A percentile compares a stretch with the other conserved stretches of the same genome.
Conservation (phyloP, 2,797 vertebrate genomes). For the Gymnothorax reevesii region DNA sequence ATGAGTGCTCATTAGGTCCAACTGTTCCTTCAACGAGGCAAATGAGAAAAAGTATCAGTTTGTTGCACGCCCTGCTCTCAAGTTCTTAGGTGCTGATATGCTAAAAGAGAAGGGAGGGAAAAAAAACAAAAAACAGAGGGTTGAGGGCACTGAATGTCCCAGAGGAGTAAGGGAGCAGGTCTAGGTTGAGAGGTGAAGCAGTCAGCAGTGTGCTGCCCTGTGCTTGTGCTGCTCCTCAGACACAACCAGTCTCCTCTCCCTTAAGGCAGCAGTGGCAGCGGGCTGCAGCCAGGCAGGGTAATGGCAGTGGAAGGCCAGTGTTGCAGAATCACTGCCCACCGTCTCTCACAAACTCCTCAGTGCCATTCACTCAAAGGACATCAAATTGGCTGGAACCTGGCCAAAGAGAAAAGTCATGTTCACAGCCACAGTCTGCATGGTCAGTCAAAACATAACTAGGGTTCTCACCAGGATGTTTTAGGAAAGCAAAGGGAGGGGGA, state of each 20-base stretch:
- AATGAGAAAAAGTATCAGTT: not conserved
- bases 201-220: constrained; percentile 30
- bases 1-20: not conserved
- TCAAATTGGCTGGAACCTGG: constrained; percentile 96
- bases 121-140: constrained; percentile 39
- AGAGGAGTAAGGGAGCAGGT: constrained; percentile 48
- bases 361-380: constrained; percentile 90
- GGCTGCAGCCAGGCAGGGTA: constrained; percentile 66
- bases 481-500: no score
- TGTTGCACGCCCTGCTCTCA: not conserved
- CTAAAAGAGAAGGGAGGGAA: constrained; percentile 8
- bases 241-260: constrained; percentile 51
- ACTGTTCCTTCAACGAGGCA: constrained; percentile 9
- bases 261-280: constrained; percentile 79
- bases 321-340: constrained; percentile 55
- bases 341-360: constrained; percentile 38
- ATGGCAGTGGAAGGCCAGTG: constrained; percentile 72
- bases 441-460: not conserved
- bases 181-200: constrained; percentile 59
- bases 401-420: constrained; percentile 23
- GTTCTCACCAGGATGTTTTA: no score
- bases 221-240: constrained; percentile 5
- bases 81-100: constrained; percentile 9
- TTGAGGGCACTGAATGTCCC: not conserved
- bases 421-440: not conserved